A percentile compares a stretch with the other conserved stretches of the same genome.
phyloP scores from a whole-genome alignment of 2,797 vertebrate genomes.

The Coranthus polyacanthus region DNA sequence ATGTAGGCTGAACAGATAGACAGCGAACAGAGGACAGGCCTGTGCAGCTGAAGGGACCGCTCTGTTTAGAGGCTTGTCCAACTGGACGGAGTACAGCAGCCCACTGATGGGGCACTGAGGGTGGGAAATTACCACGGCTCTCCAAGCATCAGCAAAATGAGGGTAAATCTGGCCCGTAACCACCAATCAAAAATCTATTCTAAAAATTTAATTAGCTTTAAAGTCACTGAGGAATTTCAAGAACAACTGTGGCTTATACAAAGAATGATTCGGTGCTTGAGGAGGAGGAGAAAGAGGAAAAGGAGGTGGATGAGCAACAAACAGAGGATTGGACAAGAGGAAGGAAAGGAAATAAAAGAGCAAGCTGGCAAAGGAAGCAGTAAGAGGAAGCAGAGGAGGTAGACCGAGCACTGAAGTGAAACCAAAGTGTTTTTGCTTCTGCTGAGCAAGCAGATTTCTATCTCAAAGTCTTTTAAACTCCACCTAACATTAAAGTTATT shows the following conservation, averaged over 20 bases:
- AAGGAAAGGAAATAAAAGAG: conserved; percentile 43
- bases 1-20: conserved; percentile 66
- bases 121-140: conserved; percentile 53
- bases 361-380: conserved; percentile 35
- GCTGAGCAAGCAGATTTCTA: conserved; percentile 41
- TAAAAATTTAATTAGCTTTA: conserved; percentile 13
- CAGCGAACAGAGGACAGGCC: conserved; percentile 62
- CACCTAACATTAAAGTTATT: not conserved
- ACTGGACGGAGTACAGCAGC: conserved; percentile 59
- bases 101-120: conserved; percentile 54
- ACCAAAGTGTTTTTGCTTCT: not conserved
- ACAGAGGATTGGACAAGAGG: not conserved
- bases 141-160: conserved; percentile 42
- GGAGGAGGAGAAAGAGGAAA: conserved; percentile 21
- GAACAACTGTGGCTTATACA: not conserved
- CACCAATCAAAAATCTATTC: conserved; percentile 21
- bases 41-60: conserved; percentile 70
- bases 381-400: conserved; percentile 43
- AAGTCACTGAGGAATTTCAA: conserved; percentile 5
- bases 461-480: not conserved
- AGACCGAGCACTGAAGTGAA: conserved; percentile 19
- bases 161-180: not conserved
- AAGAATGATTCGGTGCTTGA: not conserved
- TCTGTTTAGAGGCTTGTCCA: conserved; percentile 68
- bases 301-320: conserved; percentile 8